These are phyloP conservation scores for Diploptera punctata DNA, from an alignment of 2,888 invertebrate genomes.

Conservation along the genomic window DNA sequence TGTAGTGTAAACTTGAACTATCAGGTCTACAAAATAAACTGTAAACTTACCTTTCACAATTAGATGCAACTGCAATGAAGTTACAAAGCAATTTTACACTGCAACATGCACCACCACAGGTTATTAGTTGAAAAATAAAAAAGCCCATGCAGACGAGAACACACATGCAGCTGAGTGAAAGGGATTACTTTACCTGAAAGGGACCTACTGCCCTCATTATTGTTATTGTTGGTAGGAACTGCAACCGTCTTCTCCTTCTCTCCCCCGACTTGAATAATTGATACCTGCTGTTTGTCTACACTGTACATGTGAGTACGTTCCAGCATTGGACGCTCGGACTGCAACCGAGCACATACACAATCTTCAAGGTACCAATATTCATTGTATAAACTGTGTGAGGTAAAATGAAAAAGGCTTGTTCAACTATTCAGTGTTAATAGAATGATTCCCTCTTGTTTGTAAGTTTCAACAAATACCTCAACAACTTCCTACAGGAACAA, in stretches of 20 bases:
- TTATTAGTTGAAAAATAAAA: background rate
- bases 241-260: constrained; percentile 40
- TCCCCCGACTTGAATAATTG: constrained; percentile 66
- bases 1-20: no score
- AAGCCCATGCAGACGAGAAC: background rate
- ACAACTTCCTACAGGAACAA: no score
- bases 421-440: no score
- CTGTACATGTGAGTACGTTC: constrained; percentile 75
- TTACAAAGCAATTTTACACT: no score
- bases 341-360: constrained; percentile 25
- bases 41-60: no score
- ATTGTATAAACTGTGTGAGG: no score
- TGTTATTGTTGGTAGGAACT: constrained; percentile 36
- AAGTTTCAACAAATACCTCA: no score
- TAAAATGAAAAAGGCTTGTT: no score
- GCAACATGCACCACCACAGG: constrained; percentile 2
- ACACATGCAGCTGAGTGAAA: constrained; percentile 23
- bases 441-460: no score
- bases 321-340: constrained; percentile 54
- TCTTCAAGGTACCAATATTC: no score
- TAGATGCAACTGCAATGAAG: no score
- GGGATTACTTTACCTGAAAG: constrained; percentile 49
- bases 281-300: constrained; percentile 78
- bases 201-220: constrained; percentile 53
- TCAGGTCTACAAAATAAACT: no score